Percentiles rank a stretch among this genome's conserved stretches.
Conservation (phyloP, 2,888 invertebrate genomes). For the Calameuta pallipes region DNA sequence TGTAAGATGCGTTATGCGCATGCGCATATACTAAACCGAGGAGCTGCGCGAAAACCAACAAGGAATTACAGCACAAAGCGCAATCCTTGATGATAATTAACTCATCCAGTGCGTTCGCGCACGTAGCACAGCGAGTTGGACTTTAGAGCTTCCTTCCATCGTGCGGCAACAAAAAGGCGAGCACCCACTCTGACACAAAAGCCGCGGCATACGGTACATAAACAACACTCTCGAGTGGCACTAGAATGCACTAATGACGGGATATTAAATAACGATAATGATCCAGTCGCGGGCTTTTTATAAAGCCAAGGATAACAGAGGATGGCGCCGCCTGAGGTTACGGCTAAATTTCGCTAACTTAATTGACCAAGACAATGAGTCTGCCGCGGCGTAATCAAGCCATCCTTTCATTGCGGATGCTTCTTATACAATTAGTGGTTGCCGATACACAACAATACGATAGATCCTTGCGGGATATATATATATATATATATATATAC, state of each 20-base stretch:
- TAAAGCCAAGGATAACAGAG: slow-evolving; percentile 6
- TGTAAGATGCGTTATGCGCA: neutral
- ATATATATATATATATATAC: too few species aligned
- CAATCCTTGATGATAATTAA: slow-evolving; percentile 51
- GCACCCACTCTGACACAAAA: neutral
- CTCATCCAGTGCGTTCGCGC: slow-evolving; percentile 46
- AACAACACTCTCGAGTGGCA: slow-evolving; percentile 60
- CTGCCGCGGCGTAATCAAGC: slow-evolving; percentile 2
- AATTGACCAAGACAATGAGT: slow-evolving; percentile 57
- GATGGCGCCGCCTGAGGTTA: slow-evolving; percentile 19
- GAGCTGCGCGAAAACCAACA: neutral
- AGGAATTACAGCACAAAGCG: neutral
- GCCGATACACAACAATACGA: neutral
- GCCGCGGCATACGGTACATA: slow-evolving; percentile 44
- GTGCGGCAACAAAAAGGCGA: neutral
- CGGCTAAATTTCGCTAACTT: slow-evolving; percentile 54
- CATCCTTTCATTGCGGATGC: neutral
- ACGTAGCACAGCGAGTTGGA: slow-evolving; percentile 28
- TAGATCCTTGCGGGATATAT: neutral
- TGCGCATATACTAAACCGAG: neutral
- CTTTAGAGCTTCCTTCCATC: slow-evolving; percentile 6
- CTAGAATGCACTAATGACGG: slow-evolving; percentile 63
- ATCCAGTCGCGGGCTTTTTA: slow-evolving; percentile 34
- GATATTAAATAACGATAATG: slow-evolving; percentile 66
- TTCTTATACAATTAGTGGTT: neutral